phyloP scores from a whole-genome alignment of 2,113 vertebrate genomes.

The Merops nubicus region DNA sequence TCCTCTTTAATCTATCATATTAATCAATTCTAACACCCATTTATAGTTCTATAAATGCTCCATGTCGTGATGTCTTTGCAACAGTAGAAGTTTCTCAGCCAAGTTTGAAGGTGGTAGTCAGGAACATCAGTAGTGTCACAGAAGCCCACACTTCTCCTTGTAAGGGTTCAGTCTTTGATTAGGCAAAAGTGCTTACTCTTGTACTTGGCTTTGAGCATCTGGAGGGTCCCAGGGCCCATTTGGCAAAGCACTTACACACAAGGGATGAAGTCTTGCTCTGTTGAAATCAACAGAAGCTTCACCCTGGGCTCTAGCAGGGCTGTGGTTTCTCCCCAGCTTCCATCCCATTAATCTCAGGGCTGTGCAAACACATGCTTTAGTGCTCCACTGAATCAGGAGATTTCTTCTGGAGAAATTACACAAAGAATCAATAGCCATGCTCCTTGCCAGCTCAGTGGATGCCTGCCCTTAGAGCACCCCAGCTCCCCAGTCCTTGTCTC shows the following conservation, averaged over 20 bases:
- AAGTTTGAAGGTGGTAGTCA: not conserved
- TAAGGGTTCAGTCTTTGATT: not conserved
- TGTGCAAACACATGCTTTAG: not conserved
- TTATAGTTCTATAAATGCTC: not conserved
- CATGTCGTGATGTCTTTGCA: not conserved
- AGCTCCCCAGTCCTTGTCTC: not conserved
- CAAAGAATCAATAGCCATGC: not conserved
- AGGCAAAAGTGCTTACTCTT: not conserved
- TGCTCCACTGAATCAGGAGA: not conserved
- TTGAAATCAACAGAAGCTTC: not conserved
- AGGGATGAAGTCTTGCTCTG: not conserved
- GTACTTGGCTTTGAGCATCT: not conserved
- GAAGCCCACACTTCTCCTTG: too few species aligned
- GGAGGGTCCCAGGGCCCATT: not conserved
- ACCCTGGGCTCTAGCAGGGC: not conserved
- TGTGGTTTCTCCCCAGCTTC: not conserved
- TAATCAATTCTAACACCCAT: not conserved
- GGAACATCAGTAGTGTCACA: too few species aligned
- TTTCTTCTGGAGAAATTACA: not conserved
- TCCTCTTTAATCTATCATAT: not conserved
- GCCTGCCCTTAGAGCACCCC: not conserved
- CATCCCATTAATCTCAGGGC: not conserved
- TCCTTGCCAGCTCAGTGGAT: not conserved
- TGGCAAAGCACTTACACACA: not conserved
- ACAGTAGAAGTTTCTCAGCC: not conserved